Conservation (phyloP, 2,888 invertebrate genomes). For the Silvanus unidentatus region DNA sequence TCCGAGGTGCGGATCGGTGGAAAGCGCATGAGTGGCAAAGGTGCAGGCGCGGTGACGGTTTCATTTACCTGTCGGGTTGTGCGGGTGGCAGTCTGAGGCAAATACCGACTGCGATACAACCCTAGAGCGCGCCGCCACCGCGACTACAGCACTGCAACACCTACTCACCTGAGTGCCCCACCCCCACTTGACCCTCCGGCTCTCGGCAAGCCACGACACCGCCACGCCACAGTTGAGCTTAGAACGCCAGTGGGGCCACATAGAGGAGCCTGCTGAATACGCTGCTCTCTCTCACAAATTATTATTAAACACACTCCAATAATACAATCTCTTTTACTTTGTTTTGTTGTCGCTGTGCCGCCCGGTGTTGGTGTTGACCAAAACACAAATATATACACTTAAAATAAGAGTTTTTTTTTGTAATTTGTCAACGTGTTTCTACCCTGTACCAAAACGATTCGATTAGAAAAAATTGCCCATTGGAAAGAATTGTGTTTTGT, state of each 20-base stretch:
- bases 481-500: slow-evolving; percentile 7
- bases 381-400: too few species aligned
- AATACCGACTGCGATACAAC: slow-evolving; percentile 52
- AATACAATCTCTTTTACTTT: neutral
- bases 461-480: too few species aligned
- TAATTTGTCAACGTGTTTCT: neutral
- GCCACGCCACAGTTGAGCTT: slow-evolving; percentile 36
- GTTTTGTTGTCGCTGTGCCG: neutral
- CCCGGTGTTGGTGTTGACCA: neutral
- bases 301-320: neutral
- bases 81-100: slow-evolving; percentile 45
- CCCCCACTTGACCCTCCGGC: slow-evolving; percentile 47
- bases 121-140: slow-evolving; percentile 54
- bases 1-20: neutral
- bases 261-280: slow-evolving; percentile 11
- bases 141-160: slow-evolving; percentile 41
- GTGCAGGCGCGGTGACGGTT: slow-evolving; percentile 26
- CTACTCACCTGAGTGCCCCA: slow-evolving; percentile 59
- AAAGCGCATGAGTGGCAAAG: slow-evolving; percentile 17
- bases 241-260: slow-evolving; percentile 32
- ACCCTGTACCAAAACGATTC: too few species aligned
- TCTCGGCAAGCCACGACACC: slow-evolving; percentile 39
- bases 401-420: too few species aligned
- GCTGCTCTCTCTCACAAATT: slow-evolving; percentile 1
- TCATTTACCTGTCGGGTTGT: slow-evolving; percentile 47